Percentiles rank a stretch among this genome's conserved stretches.
These are phyloP conservation scores for Griposia aprilina DNA, from an alignment of 2,888 invertebrate genomes.

Conservation along the genomic window DNA sequence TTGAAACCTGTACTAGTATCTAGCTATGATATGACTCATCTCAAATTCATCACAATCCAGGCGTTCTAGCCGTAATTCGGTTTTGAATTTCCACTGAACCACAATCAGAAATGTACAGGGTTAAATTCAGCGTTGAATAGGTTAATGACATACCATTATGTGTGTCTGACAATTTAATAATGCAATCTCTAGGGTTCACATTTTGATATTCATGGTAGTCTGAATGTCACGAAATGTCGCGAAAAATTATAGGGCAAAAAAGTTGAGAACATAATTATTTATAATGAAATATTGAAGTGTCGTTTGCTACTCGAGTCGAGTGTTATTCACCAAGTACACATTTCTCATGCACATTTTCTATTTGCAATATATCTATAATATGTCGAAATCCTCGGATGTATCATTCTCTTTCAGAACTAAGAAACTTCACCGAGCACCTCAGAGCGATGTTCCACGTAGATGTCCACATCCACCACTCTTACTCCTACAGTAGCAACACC, in stretches of 20 bases:
- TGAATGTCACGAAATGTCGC: no score
- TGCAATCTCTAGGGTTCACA: neutral
- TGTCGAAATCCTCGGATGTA: no score
- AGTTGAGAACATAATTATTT: no score
- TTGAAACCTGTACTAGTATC: neutral
- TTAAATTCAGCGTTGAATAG: neutral
- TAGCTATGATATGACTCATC: neutral
- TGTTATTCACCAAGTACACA: no score
- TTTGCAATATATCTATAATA: no score
- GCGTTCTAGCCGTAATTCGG: neutral
- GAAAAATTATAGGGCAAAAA: no score
- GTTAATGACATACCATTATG: no score
- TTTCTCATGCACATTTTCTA: no score
- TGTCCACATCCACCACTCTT: slow-evolving; percentile 78
- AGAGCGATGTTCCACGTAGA: slow-evolving; percentile 75
- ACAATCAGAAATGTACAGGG: slow-evolving; percentile 2
- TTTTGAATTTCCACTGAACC: slow-evolving; percentile 27
- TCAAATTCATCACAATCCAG: slow-evolving; percentile 34
- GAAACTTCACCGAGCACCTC: slow-evolving; percentile 75
- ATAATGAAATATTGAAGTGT: no score
- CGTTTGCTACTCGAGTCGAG: no score
- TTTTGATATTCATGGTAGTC: no score
- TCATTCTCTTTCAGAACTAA: slow-evolving; percentile 73
- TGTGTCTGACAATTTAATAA: neutral
- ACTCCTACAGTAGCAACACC: slow-evolving; percentile 78